phyloP scores from a whole-genome alignment of 2,888 invertebrate genomes.

The Drosophila mulleri region DNA sequence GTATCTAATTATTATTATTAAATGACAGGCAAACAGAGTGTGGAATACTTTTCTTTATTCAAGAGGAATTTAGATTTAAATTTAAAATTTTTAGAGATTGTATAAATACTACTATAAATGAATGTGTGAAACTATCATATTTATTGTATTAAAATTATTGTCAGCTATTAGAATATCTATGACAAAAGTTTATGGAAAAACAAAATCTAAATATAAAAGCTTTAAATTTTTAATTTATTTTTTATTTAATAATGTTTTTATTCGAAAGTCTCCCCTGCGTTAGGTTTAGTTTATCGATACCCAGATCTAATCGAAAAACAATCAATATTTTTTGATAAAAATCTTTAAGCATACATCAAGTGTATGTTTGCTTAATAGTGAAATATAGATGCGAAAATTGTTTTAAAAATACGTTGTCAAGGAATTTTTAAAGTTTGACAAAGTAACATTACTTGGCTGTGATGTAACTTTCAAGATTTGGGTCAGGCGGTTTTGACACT shows the following conservation, averaged over 20 bases:
- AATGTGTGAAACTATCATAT: too few species aligned
- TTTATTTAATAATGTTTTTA: too few species aligned
- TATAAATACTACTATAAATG: too few species aligned
- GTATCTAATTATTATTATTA: conserved; percentile 16
- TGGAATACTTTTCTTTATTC: background rate
- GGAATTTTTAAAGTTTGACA: background rate
- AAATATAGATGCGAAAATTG: background rate
- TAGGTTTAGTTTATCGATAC: background rate
- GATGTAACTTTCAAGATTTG: conserved; percentile 9
- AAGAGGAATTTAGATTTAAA: background rate
- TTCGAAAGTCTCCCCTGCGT: background rate
- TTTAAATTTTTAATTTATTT: too few species aligned
- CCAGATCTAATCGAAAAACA: background rate
- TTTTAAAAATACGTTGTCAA: background rate
- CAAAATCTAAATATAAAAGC: too few species aligned
- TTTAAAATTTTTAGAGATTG: background rate
- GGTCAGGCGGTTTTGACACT: conserved; percentile 26
- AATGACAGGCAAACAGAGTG: too few species aligned
- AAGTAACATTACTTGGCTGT: background rate
- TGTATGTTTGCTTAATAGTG: background rate
- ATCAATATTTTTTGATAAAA: too few species aligned
- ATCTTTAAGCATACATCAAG: background rate
- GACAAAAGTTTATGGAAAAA: too few species aligned
- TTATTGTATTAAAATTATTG: too few species aligned
- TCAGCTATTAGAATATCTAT: too few species aligned